A percentile compares a stretch with the other conserved stretches of the same genome.
These are phyloP conservation scores for Aphyosemion australe DNA, from an alignment of 2,113 vertebrate species.

Conservation along the genomic window DNA sequence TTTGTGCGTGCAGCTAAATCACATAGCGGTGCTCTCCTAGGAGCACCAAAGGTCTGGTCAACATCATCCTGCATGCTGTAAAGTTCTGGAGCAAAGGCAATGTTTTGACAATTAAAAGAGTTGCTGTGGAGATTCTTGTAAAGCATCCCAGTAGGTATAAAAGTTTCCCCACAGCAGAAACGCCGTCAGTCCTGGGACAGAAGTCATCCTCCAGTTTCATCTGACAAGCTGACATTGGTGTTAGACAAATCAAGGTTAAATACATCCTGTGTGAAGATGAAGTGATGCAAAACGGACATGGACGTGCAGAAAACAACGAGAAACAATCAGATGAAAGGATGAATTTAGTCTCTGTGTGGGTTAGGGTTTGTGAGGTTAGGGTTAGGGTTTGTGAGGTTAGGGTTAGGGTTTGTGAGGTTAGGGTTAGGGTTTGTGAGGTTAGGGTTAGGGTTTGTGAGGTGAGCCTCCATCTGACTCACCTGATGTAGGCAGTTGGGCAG, in stretches of 20 bases:
- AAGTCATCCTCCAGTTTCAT: background rate
- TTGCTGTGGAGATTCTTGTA: slow-evolving; percentile 16
- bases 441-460: too few relatives aligned
- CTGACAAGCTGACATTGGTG: slow-evolving; percentile 54
- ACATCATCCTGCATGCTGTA: slow-evolving; percentile 55
- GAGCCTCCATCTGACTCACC: slow-evolving; percentile 69
- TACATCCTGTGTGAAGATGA: slow-evolving; percentile 12
- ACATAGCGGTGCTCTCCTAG: slow-evolving; percentile 12
- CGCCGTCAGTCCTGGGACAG: slow-evolving; percentile 7
- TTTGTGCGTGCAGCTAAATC: slow-evolving; percentile 34
- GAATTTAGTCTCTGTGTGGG: background rate
- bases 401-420: too few relatives aligned
- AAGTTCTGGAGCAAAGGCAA: slow-evolving; percentile 49
- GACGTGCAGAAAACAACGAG: too few relatives aligned
- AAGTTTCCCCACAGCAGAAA: slow-evolving; percentile 20
- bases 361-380: too few relatives aligned
- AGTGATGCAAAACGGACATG: background rate
- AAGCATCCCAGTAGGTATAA: slow-evolving; percentile 12
- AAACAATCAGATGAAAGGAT: background rate
- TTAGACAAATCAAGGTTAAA: slow-evolving; percentile 43
- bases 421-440: too few relatives aligned
- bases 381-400: too few relatives aligned
- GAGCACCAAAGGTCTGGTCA: slow-evolving; percentile 27
- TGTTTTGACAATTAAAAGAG: slow-evolving; percentile 58
- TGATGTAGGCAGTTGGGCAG: slow-evolving; percentile 84